Evolutionary conservation across 2,797 vertebrate species (phyloP).

Genomic region (Sebastes taczanowskii): DNA sequence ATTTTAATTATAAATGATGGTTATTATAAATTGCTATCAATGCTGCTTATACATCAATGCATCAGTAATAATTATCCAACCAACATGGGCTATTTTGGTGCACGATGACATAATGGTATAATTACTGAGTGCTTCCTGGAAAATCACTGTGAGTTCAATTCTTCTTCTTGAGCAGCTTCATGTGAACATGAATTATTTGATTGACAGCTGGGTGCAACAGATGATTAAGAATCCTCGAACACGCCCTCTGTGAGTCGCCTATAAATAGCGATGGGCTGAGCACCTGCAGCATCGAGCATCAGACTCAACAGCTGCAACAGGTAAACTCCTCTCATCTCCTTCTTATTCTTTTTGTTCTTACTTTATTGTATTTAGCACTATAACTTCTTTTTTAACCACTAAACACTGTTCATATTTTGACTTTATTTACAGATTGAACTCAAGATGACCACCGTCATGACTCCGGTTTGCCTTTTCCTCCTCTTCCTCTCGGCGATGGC

Average conservation of each 20-base stretch:
- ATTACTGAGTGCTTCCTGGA: neutral
- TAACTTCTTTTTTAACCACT: neutral
- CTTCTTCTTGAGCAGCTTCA: neutral
- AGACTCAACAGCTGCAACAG: neutral
- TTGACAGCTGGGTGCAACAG: neutral
- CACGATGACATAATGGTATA: neutral
- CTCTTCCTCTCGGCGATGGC: constrained; percentile 2
- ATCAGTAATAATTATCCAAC: neutral
- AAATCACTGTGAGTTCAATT: neutral
- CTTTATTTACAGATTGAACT: neutral
- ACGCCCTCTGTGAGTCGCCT: neutral
- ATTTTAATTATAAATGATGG: too few species aligned
- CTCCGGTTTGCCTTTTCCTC: constrained; percentile 6
- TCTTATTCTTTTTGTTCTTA: neutral
- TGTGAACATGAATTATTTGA: neutral
- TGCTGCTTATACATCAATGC: neutral
- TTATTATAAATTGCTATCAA: too few species aligned
- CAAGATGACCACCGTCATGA: constrained; percentile 6
- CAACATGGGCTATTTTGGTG: neutral
- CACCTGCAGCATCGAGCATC: constrained; percentile 13
- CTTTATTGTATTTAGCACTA: neutral
- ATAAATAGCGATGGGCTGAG: neutral
- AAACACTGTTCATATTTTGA: neutral
- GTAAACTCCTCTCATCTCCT: neutral
- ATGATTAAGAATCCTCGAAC: neutral